These are phyloP conservation scores for Hexactinellida sp. DNA, from an alignment of 37 sponge, comb jelly and placozoan genomes.

Conservation along the genomic window DNA sequence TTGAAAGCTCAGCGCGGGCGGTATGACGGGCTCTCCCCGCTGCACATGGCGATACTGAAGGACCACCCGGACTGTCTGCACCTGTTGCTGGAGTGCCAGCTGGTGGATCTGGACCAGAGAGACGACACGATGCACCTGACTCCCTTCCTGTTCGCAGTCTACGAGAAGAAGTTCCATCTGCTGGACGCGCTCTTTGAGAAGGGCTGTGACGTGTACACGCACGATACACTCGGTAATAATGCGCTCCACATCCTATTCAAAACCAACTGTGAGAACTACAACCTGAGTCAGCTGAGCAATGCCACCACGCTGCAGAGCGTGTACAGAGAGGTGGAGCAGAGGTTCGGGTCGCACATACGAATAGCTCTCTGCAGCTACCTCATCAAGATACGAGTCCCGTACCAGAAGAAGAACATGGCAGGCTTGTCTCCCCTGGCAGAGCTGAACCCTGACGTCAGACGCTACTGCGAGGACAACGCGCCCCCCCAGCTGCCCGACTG, in stretches of 20 bases:
- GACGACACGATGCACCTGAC: not conserved
- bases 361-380: not conserved
- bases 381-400: not conserved
- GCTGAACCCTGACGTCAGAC: not conserved
- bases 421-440: not conserved
- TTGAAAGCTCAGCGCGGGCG: not conserved
- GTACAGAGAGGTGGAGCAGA: not conserved
- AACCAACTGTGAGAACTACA: not conserved
- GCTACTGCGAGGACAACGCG: not conserved
- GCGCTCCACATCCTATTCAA: not conserved
- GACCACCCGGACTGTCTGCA: not conserved
- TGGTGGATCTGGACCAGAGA: not conserved
- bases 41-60: not conserved
- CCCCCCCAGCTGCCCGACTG: not conserved
- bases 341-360: not conserved
- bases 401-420: not conserved
- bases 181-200: not conserved
- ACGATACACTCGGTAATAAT: not conserved
- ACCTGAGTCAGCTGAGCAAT: not conserved
- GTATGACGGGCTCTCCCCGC: not conserved
- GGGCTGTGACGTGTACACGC: not conserved
- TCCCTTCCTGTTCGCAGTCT: not conserved
- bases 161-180: slow-evolving; percentile 11
- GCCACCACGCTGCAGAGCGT: not conserved
- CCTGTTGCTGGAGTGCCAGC: not conserved